Base-by-base conservation (phyloP, 2,888 invertebrate genomes). In the Mongoloraphidia duomilia region DNA sequence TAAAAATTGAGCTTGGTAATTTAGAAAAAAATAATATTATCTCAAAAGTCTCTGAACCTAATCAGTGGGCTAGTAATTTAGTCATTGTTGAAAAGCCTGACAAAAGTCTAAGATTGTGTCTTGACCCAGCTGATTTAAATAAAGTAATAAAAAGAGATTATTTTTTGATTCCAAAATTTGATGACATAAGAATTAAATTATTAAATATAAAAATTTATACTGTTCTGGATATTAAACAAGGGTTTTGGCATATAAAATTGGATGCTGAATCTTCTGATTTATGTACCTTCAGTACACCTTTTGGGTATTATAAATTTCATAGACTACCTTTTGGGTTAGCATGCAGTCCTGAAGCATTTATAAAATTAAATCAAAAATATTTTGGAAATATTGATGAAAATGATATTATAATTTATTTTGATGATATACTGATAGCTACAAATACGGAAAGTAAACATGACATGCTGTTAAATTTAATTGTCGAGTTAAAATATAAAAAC, bases 341-440 rank as follows among this genome's bases (percentile, higher is more conserved):
- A 10, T 45, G 41, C 34, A 42, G 52, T 12, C 55, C 55, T 37
- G 57, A 58, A 53, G 49, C 54, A 8, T 60, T 59, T 53, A 53
- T 54, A 13, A 49, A 52, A 35, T 42, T 51, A 26, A 58, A 50
- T 45, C 40, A 40, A 33, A 46, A 56, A 47, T 51, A 50, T 17
- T 59, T 58, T 52, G 53, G 47, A 9, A 47, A 56, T 49, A 56
- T 58, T 39, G 42, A 52, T 9, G 17, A 17, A 2, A 17, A 17
- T 10, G 53, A 51, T 41, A 50, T 57, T 17, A 44, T 51, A 13
- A 53, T 59, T 26, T 60, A 60, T 50, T 50, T 61, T 40, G 58
- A 60, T 45, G 58, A 60, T 50, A 50, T 60, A 9, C 38, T 58
- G 35, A 52, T 58, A n/a, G 54, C 53, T n/a, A 54, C 53, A 9